Percentiles rank a stretch among this genome's conserved stretches.
Evolutionary conservation across 2,888 invertebrate genomes (phyloP).

Genomic region (Hirtodrosophila trivittata): DNA sequence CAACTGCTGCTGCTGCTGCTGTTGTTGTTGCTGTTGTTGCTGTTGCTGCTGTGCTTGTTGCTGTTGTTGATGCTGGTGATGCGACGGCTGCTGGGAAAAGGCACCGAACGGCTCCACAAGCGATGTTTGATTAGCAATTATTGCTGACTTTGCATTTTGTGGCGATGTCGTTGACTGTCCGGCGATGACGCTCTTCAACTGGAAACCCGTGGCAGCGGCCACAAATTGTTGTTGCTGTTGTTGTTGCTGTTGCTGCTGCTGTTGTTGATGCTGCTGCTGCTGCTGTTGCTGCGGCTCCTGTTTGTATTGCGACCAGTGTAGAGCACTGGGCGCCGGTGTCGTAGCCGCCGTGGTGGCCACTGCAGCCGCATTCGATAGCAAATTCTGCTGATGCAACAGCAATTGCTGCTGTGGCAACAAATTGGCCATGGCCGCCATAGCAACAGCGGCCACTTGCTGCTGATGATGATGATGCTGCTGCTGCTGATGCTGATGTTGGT

Average conservation of each 20-base stretch:
- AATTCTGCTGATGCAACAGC: constrained; percentile 80
- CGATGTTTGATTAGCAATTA: constrained; percentile 79
- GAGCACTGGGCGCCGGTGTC: constrained; percentile 71
- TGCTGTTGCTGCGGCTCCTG: constrained; percentile 70
- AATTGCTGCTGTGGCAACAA: constrained; percentile 81
- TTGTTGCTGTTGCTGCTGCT: constrained; percentile 75
- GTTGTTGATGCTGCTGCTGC: constrained; percentile 76
- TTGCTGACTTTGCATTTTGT: constrained; percentile 79
- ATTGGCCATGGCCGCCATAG: constrained; percentile 83
- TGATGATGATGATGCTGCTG: constrained; percentile 77
- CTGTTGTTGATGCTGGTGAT: constrained; percentile 58
- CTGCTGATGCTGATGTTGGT: constrained; percentile 71
- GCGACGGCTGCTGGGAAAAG: constrained; percentile 55
- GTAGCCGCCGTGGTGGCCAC: constrained; percentile 65
- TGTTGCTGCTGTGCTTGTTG: constrained; percentile 69
- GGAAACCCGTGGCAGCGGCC: constrained; percentile 71
- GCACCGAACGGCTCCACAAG: constrained; percentile 63
- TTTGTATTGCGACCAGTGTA: constrained; percentile 77
- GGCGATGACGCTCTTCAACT: constrained; percentile 75
- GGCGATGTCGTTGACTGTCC: constrained; percentile 76
- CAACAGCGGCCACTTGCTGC: constrained; percentile 82
- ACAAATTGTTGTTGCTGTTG: constrained; percentile 75
- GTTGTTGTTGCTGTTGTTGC: constrained; percentile 48
- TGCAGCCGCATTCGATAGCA: constrained; percentile 79
- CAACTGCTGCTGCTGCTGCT: constrained; percentile 54